Evolutionary conservation across 2,797 vertebrate species (phyloP), one percentile per base, ranked within the genome.

Genomic region (Crotalus adamanteus): DNA sequence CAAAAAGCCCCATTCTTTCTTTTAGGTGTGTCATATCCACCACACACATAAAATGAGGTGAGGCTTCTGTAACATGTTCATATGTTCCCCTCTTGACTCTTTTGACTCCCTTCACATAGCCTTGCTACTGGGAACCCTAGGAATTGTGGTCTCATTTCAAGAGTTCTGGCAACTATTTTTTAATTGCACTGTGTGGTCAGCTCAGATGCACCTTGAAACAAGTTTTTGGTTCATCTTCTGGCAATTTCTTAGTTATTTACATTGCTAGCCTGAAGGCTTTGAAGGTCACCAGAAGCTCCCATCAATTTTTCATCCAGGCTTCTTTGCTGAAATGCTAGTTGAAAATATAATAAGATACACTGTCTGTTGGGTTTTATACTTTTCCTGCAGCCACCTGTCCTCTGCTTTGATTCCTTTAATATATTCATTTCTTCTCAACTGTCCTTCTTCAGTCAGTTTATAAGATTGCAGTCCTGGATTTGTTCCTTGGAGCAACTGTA

Each of bases 261-360:
- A 92, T 56, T 47, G 63, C 59, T 56, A 47, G n/a, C 47, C 59
- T 60, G 57, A 16, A 53, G 51, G 14, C 83, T 65, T 90, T 86
- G 25, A 92, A 92, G 16, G 78, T 7, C 25, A 4, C 55, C 28
- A 53, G 42, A 61, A 88, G 65, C 16, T 7, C 11, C 51, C 86
- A 86, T 90, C 89, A 90, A 90, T 92, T 69, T 92, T 87, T 90
- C 47, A 90, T 87, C 37, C 1, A 3, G 18, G 65, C 69, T 69
- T 85, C 60, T 69, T 22, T 65, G 60, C 26, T 86, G 47, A 86
- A 90, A 92, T 56, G 60, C 31, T 51, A 57, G 9, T 7, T 90
- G 92, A 86, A 69, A 53, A 65, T 57, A 20, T 63, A n/a, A 28
- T 22, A 16, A 28, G 28, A 14, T 53, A 60, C 25, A 53, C 42